A percentile compares a stretch with the other conserved stretches of the same genome.
These are phyloP conservation scores for Diploscapter pachys DNA, from an alignment of 1,140 invertebrate species.

Conservation along the genomic window DNA sequence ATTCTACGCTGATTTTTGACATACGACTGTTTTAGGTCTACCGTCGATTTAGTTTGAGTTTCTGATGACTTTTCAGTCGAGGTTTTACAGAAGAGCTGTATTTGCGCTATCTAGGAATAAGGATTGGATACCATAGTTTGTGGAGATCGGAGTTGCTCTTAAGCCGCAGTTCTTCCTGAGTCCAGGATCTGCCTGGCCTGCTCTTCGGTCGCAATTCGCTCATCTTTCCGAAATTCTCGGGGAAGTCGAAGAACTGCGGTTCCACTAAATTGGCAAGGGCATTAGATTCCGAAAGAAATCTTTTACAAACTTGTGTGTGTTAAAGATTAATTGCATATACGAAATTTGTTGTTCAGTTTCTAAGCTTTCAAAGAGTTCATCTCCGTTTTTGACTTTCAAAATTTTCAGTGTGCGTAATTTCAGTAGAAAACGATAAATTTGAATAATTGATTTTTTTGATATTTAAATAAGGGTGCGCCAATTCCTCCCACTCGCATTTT, in stretches of 20 bases:
- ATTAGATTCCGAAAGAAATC: no score
- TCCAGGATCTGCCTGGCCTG: conserved; percentile 76
- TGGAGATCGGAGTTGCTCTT: conserved; percentile 95
- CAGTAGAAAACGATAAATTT: no score
- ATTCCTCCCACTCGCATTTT: no score
- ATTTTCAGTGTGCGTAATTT: no score
- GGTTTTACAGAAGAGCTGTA: neutral
- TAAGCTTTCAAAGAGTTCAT: no score
- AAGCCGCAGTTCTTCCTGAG: conserved; percentile 80
- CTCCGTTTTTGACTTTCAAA: no score
- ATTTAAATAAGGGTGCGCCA: no score
- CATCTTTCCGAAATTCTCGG: conserved; percentile 76
- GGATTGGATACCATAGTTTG: conserved; percentile 79
- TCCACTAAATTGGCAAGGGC: neutral
- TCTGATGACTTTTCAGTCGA: neutral
- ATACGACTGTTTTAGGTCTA: neutral
- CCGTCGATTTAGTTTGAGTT: neutral
- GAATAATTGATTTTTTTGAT: no score
- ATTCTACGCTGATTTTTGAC: neutral
- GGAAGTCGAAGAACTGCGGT: conserved; percentile 82
- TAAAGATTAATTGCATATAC: no score
- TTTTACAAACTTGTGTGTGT: no score
- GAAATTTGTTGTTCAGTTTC: no score
- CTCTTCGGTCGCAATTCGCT: conserved; percentile 72
- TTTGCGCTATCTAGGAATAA: neutral